Base-by-base conservation (phyloP, 2,888 invertebrate genomes). In the Scrobipalpa atriplicella region DNA sequence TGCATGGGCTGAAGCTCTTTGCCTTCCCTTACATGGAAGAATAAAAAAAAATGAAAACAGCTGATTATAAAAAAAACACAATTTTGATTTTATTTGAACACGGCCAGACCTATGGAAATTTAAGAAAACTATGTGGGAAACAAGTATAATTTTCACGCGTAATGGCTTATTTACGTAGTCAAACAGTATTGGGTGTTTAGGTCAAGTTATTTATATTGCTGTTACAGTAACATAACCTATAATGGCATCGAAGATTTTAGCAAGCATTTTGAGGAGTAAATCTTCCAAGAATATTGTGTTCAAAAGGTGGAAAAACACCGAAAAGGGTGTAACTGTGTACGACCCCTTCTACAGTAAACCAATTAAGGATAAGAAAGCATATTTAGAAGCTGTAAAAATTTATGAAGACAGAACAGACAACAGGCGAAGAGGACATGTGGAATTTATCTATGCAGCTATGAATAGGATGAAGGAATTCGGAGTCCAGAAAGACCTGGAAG, bases 361-460 rank as follows among this genome's bases (percentile, higher is more conserved):
- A 21, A 83, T 92, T 21, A 96, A 96, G 78, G 93, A 94, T 64
- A 96, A 95, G 75, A 87, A 95, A 16, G 93, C 95, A 0, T 98
- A 96, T 80, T 78, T 97, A 62, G 94, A 95, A 69, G 95, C 96
- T 85, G 91, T 98, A 65, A 95, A 95, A 73, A 94, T 96, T 69
- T 99, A 97, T 79, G 93, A 95, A 75, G 93, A 93, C 38, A 93
- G 94, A 54, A 41, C 39, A 0, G 95, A 95, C 73, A 93, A 93
- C 0, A 94, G 95, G 76, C 93, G 97, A 70, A 93, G 97, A 68
- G 98, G 98, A 56, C 98, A 98, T 84, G 97, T 98, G 0, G 98
- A 99, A 78, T 99, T 99, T 86, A 98, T 99, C 75, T 96, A 97
- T 81, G 95, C 97, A 0, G 98, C 99, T 0, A 85, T 99, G 70